A percentile compares a stretch with the other conserved stretches of the same genome.
Evolutionary conservation across 2,113 vertebrate genomes (phyloP).

Genomic region (Eclectus roratus): DNA sequence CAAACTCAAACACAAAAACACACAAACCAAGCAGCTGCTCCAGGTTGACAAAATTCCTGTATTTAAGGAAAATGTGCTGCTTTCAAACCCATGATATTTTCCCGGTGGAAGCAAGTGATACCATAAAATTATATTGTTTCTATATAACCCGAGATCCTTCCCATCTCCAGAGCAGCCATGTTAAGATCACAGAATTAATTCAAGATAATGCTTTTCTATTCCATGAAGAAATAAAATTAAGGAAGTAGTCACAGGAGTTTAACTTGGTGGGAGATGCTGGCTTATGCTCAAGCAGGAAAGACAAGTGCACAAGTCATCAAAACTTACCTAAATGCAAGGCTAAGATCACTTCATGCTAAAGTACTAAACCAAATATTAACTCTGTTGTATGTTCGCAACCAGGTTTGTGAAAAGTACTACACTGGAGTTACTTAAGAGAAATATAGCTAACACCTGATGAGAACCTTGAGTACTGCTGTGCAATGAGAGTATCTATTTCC

Average conservation of each 20-base stretch:
- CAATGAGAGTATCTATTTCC: not conserved
- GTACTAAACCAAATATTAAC: not conserved
- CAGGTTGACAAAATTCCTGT: not conserved
- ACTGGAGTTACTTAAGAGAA: not conserved
- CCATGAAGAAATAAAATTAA: not conserved
- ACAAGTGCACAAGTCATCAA: not conserved
- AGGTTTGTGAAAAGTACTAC: not conserved
- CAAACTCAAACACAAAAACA: not conserved
- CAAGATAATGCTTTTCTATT: not conserved
- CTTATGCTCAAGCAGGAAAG: not conserved
- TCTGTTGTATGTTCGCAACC: not conserved
- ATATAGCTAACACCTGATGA: not conserved
- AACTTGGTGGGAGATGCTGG: not conserved
- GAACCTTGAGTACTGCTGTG: not conserved
- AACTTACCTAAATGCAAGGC: not conserved
- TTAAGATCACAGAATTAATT: not conserved
- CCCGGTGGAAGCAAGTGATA: not conserved
- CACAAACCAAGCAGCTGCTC: not conserved
- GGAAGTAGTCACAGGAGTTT: not conserved
- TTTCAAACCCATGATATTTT: not conserved
- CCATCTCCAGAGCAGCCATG: not conserved
- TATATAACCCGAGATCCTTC: not conserved
- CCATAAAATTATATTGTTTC: not conserved
- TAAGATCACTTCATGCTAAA: not conserved
- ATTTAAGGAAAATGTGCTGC: not conserved